Evolutionary conservation across 2,888 invertebrate species (phyloP).

Genomic region (Cryptocephalus primarius): DNA sequence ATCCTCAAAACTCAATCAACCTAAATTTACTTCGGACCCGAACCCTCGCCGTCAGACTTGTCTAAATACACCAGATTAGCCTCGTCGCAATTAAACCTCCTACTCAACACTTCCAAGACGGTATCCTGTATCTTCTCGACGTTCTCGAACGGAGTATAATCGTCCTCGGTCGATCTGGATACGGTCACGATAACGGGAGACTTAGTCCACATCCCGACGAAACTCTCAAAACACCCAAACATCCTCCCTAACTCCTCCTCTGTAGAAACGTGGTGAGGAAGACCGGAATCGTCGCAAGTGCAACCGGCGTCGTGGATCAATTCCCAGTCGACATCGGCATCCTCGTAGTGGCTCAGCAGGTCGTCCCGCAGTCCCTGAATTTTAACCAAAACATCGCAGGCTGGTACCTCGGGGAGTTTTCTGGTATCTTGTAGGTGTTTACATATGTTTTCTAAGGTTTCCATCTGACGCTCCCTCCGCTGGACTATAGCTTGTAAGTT

Average conservation of each 20-base stretch:
- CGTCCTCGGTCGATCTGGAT: conserved; percentile 76
- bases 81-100: conserved; percentile 41
- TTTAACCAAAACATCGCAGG: conserved; percentile 17
- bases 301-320: conserved; percentile 78
- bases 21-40: too few species aligned
- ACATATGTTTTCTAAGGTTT: conserved; percentile 56
- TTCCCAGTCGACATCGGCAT: conserved; percentile 64
- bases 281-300: conserved; percentile 73
- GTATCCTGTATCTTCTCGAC: conserved; percentile 68
- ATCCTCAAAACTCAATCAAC: too few species aligned
- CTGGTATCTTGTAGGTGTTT: conserved; percentile 51
- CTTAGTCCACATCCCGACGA: conserved; percentile 48
- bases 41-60: conserved; percentile 4
- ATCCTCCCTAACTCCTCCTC: conserved; percentile 53
- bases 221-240: conserved; percentile 47
- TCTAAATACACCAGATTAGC: conserved; percentile 40
- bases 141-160: conserved; percentile 77
- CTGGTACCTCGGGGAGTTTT: conserved; percentile 37
- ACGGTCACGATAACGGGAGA: conserved; percentile 66
- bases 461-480: conserved; percentile 45
- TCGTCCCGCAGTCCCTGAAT: conserved; percentile 40
- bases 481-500: conserved; percentile 38
- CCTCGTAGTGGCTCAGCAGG: conserved; percentile 45
- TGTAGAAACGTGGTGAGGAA: conserved; percentile 75
- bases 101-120: conserved; percentile 48